Evolutionary conservation across 2,113 vertebrate genomes (phyloP).

Genomic region (Onychostoma macrolepis): DNA sequence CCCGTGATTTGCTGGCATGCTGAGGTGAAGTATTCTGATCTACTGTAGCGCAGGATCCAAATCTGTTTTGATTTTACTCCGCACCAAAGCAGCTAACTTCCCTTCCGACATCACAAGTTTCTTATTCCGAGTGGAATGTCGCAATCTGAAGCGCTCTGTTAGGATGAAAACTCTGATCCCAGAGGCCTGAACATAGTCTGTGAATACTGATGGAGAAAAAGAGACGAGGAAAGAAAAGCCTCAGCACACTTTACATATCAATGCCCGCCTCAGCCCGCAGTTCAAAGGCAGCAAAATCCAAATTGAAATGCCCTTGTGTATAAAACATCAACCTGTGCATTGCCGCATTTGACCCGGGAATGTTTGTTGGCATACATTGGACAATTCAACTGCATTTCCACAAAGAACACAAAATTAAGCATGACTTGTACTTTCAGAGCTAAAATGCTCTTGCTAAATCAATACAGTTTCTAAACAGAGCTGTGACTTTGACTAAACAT

Average conservation of each 20-base stretch:
- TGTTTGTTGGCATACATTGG: background rate
- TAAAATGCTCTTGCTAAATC: background rate
- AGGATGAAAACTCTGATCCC: conserved; percentile 42
- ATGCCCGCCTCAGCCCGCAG: conserved; percentile 56
- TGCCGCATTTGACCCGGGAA: background rate
- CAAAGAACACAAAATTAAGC: background rate
- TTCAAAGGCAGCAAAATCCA: conserved; percentile 23
- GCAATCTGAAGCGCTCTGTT: conserved; percentile 23
- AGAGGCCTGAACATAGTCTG: conserved; percentile 28
- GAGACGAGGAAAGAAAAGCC: conserved; percentile 39
- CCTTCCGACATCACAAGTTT: conserved; percentile 44
- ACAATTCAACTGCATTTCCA: background rate
- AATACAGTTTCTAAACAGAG: background rate
- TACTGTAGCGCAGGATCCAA: background rate
- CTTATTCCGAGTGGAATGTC: conserved; percentile 26
- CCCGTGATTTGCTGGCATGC: background rate
- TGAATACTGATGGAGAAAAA: conserved; percentile 57
- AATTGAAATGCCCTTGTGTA: background rate
- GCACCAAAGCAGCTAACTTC: conserved; percentile 8
- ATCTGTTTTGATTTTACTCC: conserved; percentile 38
- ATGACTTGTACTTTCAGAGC: background rate
- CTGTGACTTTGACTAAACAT: background rate
- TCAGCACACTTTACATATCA: conserved; percentile 71
- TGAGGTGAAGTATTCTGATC: background rate
- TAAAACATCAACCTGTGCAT: conserved; percentile 1